A percentile compares a stretch with the other conserved stretches of the same genome.
These are phyloP conservation scores for Phylloscopus trochiloides DNA, from an alignment of 2,113 vertebrate genomes.

Conservation along the genomic window DNA sequence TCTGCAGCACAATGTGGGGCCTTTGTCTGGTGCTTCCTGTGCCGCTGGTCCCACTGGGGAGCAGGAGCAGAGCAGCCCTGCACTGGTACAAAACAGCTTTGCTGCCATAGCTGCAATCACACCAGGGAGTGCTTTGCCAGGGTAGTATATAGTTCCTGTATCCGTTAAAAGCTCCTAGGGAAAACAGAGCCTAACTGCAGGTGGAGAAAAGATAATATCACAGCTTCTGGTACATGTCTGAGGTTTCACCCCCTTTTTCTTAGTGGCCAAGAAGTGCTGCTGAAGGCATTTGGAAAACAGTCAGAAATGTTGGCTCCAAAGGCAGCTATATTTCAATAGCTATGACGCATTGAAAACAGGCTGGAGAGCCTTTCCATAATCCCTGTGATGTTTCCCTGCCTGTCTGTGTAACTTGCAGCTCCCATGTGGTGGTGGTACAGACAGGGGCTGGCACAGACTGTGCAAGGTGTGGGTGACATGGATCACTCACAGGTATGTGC, in stretches of 20 bases:
- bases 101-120: constrained; percentile 22
- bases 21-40: background rate
- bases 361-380: background rate
- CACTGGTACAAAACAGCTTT: constrained; percentile 7
- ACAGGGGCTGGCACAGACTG: background rate
- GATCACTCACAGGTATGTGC: background rate
- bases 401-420: background rate
- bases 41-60: background rate
- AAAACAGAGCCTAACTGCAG: constrained; percentile 53
- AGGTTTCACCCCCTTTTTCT: constrained; percentile 5
- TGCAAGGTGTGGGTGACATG: rapidly evolving
- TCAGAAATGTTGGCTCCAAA: background rate
- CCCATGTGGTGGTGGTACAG: background rate
- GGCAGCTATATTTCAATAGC: background rate
- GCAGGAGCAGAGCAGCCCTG: background rate
- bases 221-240: constrained; percentile 1
- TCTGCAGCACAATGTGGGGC: background rate
- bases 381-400: background rate
- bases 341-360: background rate
- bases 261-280: background rate
- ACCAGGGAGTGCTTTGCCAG: constrained; percentile 49
- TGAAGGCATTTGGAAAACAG: background rate
- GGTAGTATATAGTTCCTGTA: constrained; percentile 46
- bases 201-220: constrained; percentile 23
- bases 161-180: constrained; percentile 43